Evolutionary conservation across 2,888 invertebrate species (phyloP).

Genomic region (Rhyacophila evoluta): DNA sequence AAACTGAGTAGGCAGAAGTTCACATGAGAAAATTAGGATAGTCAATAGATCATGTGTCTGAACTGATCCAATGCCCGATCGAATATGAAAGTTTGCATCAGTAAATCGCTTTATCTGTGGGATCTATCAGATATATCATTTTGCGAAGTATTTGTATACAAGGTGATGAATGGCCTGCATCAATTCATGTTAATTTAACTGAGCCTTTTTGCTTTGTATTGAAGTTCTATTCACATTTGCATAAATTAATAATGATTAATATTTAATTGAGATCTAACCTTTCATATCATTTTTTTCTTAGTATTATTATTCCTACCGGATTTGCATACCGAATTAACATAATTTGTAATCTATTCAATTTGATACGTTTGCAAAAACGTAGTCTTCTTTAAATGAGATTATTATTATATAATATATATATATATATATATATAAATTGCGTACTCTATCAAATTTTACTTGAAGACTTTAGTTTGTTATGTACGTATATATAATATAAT

Average conservation of each 20-base stretch:
- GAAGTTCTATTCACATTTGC: neutral
- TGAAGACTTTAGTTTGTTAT: too few species aligned
- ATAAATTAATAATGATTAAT: neutral
- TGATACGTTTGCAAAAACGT: too few species aligned
- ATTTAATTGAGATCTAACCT: constrained; percentile 6
- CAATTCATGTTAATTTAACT: constrained; percentile 8
- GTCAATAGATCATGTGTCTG: neutral
- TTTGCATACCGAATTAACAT: too few species aligned
- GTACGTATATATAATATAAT: too few species aligned
- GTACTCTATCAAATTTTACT: too few species aligned
- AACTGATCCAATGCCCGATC: neutral
- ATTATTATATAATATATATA: too few species aligned
- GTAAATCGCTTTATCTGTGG: neutral
- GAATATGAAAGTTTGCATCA: constrained; percentile 11
- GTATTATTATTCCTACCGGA: too few species aligned
- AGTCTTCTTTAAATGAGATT: too few species aligned
- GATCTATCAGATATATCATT: constrained; percentile 11
- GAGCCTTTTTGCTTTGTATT: neutral
- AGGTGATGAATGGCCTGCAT: neutral
- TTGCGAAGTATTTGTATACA: neutral
- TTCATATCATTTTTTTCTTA: too few species aligned
- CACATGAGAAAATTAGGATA: constrained; percentile 40
- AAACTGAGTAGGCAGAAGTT: constrained; percentile 23
- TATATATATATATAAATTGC: too few species aligned
- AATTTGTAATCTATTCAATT: too few species aligned